phyloP scores from a whole-genome alignment of 2,113 vertebrate species.

The Micromys minutus region DNA sequence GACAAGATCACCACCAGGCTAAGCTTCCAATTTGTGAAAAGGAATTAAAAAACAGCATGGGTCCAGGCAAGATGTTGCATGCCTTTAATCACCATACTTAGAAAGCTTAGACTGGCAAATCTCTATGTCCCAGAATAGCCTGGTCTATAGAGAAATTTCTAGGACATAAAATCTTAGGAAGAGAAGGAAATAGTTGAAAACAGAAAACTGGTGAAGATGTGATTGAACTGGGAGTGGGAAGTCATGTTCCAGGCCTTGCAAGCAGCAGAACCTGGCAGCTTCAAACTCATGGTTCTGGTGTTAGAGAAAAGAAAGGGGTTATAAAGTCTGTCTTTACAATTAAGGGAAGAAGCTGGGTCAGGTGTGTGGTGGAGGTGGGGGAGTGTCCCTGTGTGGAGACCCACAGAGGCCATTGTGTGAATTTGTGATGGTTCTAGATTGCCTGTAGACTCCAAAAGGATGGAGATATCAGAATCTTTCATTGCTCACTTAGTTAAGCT shows the following conservation, averaged over 20 bases:
- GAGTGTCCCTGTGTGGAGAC: background rate
- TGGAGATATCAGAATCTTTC: background rate
- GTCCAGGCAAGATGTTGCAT: background rate
- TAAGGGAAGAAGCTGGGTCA: background rate
- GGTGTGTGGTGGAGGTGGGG: background rate
- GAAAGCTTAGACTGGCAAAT: background rate
- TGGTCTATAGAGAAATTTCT: background rate
- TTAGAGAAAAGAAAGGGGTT: background rate
- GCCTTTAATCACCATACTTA: background rate
- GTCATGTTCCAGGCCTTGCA: background rate
- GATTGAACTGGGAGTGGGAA: background rate
- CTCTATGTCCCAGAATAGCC: background rate
- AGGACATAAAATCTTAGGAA: background rate
- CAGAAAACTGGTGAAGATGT: background rate
- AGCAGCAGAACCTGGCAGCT: background rate
- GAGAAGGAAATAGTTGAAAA: background rate
- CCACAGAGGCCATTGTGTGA: background rate
- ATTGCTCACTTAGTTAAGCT: background rate
- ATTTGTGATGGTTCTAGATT: background rate
- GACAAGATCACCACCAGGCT: background rate
- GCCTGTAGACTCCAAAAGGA: background rate
- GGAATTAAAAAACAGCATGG: background rate
- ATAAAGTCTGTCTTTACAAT: background rate
- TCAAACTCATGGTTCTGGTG: background rate
- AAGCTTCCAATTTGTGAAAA: background rate